Evolutionary conservation across 2,797 vertebrate genomes (phyloP), one percentile per base, ranked within the genome.

Genomic region (Danio jaintianensis): DNA sequence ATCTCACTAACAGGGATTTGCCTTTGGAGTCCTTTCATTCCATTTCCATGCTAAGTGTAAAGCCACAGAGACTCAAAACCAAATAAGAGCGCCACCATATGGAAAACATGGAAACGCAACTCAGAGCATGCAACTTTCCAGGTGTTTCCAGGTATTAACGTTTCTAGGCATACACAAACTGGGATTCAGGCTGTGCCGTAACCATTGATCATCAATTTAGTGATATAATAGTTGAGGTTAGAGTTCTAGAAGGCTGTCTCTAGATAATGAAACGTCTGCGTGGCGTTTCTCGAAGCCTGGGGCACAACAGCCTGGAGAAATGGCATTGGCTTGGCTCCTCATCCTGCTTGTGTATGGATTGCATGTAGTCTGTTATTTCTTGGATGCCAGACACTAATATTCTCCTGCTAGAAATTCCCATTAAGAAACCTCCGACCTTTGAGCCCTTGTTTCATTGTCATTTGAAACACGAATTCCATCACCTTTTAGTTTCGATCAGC

Each of bases 401-500:
- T 80, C 78, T 59, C 48, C 48, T 43, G 78, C 20, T 38, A 64
- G 78, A 80, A 64, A 80, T 63, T 80, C 78, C 78, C 69, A 80
- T 80, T 73, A 63, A 64, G 78, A 64, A 72, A 73, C 78, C 78
- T 63, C 78, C 63, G 78, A 80, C 78, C 78, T 80, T 80, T 73
- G 48, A 73, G 78, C 59, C 8, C 22, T 64, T 53, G 59, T 66
- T 64, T 56, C 69, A 80, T 80, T 73, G 48, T 73, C 78, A 80
- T 63, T 80, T 64, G 20, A 53, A 59, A 80, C 69, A 80, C 50
- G 50, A 80, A 72, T 73, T 72, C 40, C 78, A 79, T 79, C 68
- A 72, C 58, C 78, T 71, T 77, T 76, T 82, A 38, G 48, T 77
- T 69, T 69, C 50, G 56, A 76, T 78, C 67, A 36, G 22, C 40